phyloP scores from a whole-genome alignment of 23 tunicate species.

The Styela plicata region DNA sequence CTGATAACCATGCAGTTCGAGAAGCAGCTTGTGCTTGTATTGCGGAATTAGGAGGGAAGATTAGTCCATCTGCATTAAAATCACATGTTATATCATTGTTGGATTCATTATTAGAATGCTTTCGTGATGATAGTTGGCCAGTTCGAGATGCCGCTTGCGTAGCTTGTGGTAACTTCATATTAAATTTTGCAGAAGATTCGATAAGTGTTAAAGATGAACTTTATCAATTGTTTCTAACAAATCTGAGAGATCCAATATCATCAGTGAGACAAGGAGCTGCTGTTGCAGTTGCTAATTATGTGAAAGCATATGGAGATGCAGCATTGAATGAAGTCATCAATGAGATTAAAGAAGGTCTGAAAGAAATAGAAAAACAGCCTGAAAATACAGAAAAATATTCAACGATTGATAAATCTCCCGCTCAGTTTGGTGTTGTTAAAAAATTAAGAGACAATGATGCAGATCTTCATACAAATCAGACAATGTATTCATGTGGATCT shows the following conservation, averaged over 20 bases:
- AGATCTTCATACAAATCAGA: conserved; percentile 63
- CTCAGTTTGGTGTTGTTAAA: conserved; percentile 87
- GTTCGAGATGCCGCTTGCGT: conserved; percentile 97
- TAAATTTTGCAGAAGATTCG: conserved; percentile 44
- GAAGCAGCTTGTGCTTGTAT: conserved; percentile 99
- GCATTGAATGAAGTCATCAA: conserved; percentile 38
- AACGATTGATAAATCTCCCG: conserved; percentile 81
- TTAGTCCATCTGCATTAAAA: conserved; percentile 33
- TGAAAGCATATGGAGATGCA: conserved; percentile 59
- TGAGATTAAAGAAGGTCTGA: conserved; percentile 55
- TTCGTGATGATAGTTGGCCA: conserved; percentile 97
- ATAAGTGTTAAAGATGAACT: conserved; percentile 31
- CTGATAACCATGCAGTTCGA: conserved; percentile 95
- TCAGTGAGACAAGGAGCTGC: conserved; percentile 96
- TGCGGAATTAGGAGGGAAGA: conserved; percentile 75
- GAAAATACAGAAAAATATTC: conserved; percentile 48
- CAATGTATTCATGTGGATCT: conserved; percentile 97
- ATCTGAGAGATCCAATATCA: conserved; percentile 81
- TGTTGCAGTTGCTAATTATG: conserved; percentile 66
- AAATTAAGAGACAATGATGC: conserved; percentile 44
- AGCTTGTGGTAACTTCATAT: conserved; percentile 85
- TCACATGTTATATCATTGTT: conserved; percentile 24
- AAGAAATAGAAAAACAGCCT: conserved; percentile 50
- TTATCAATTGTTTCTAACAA: conserved; percentile 63
- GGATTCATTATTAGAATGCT: conserved; percentile 42